Evolutionary conservation across 92 coral and sea anemone genomes (phyloP).

Genomic region (Paragorgia papillata): DNA sequence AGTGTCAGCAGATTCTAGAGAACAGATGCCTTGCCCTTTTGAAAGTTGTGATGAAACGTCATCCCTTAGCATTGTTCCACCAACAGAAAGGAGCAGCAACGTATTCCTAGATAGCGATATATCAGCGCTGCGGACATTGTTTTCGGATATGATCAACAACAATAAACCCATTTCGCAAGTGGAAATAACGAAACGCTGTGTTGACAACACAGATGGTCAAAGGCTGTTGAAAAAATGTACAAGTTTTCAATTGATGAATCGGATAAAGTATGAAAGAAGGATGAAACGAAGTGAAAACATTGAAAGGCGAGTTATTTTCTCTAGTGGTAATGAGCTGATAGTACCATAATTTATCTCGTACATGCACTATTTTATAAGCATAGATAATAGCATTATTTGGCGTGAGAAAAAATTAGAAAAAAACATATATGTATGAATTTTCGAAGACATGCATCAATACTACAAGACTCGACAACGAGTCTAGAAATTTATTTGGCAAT

Average conservation of each 20-base stretch:
- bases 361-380: too few relatives aligned
- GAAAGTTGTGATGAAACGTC: not conserved
- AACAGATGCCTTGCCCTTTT: too few relatives aligned
- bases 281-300: not conserved
- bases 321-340: too few relatives aligned
- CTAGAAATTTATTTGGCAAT: too few relatives aligned
- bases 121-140: not conserved
- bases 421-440: too few relatives aligned
- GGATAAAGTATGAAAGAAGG: not conserved
- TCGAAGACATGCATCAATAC: too few relatives aligned
- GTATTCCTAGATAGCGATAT: not conserved
- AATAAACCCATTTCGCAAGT: constrained; percentile 19
- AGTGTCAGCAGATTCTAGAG: too few relatives aligned
- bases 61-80: constrained; percentile 14
- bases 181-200: not conserved
- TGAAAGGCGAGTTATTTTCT: too few relatives aligned
- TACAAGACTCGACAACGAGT: too few relatives aligned
- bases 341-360: too few relatives aligned
- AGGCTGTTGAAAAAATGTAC: not conserved
- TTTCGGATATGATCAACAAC: not conserved
- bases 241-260: not conserved
- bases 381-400: too few relatives aligned
- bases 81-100: not conserved
- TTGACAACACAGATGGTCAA: not conserved
- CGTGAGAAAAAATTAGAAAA: too few relatives aligned